Evolutionary conservation across 2,113 vertebrate genomes (phyloP).

Genomic region (Chionodraco myersi): DNA sequence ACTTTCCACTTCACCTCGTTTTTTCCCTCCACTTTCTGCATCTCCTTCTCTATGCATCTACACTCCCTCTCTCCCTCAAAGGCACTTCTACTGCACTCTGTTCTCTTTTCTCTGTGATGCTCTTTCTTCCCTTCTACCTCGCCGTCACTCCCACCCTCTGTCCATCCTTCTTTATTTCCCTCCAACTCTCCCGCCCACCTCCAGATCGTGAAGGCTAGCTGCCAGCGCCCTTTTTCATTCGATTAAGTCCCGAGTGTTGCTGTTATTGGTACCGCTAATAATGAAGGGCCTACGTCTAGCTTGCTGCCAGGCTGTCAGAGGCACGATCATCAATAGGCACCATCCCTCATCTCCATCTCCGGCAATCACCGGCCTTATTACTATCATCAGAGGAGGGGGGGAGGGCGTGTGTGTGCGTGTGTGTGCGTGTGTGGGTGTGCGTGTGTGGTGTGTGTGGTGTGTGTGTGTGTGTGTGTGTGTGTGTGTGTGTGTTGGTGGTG

Average conservation of each 20-base stretch:
- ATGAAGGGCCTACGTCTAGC: constrained; percentile 66
- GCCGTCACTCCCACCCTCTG: constrained; percentile 27
- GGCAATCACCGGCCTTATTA: constrained; percentile 75
- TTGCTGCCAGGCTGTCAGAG: constrained; percentile 67
- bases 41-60: constrained; percentile 26
- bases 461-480: constrained; percentile 34
- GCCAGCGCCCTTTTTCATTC: constrained; percentile 70
- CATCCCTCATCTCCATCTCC: constrained; percentile 72
- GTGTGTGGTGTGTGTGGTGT: constrained; percentile 14
- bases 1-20: constrained; percentile 61
- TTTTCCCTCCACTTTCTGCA: background rate
- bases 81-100: constrained; percentile 9
- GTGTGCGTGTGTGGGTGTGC: too few species aligned
- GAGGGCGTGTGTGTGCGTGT: constrained; percentile 28
- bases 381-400: constrained; percentile 54
- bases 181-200: constrained; percentile 24
- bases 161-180: constrained; percentile 3
- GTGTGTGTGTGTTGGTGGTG: constrained; percentile 28
- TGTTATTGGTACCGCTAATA: constrained; percentile 78
- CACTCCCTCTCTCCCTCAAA: background rate
- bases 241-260: constrained; percentile 69
- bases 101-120: constrained; percentile 19
- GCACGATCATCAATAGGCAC: constrained; percentile 66
- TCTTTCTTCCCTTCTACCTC: constrained; percentile 30
- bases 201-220: constrained; percentile 26